Evolutionary conservation across 2,797 vertebrate genomes (phyloP).

Genomic region (Yasuhikotakia modesta): DNA sequence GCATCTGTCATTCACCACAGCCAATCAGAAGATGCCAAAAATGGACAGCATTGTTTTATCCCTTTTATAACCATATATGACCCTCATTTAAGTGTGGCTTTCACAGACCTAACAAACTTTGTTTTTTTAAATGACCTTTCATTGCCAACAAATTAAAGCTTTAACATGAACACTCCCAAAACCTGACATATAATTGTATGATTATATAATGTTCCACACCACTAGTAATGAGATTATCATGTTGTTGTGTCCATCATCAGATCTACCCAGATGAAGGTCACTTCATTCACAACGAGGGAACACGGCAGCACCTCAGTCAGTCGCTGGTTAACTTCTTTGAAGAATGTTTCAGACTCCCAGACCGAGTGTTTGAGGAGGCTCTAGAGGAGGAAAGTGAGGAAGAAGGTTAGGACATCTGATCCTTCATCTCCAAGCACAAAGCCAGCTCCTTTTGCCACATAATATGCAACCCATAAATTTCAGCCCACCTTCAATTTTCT

Average conservation of each 20-base stretch:
- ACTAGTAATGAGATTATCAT: not conserved
- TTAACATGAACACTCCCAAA: too few relatives aligned
- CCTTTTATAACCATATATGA: too few relatives aligned
- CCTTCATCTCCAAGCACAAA: constrained; percentile 67
- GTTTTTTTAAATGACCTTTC: too few relatives aligned
- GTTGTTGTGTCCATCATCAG: constrained; percentile 69
- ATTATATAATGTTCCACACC: too few relatives aligned
- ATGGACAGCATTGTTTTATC: too few relatives aligned
- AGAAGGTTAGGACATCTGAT: constrained; percentile 82
- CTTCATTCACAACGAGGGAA: constrained; percentile 81
- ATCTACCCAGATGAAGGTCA: constrained; percentile 97
- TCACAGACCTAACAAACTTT: too few relatives aligned
- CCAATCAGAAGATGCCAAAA: too few relatives aligned
- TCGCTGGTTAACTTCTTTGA: constrained; percentile 92
- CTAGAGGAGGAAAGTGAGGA: constrained; percentile 86
- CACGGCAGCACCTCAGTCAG: constrained; percentile 88
- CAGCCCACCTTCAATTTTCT: constrained; percentile 22
- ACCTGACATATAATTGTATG: too few relatives aligned
- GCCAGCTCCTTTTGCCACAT: constrained; percentile 62
- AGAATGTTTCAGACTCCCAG: constrained; percentile 91
- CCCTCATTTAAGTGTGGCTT: too few relatives aligned
- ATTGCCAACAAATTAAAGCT: too few relatives aligned
- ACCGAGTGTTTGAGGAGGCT: constrained; percentile 78
- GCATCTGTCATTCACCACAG: too few relatives aligned
- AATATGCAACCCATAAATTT: constrained; percentile 66